These are phyloP conservation scores for Pollimyrus isidori DNA, from an alignment of 2,113 vertebrate species.

Conservation along the genomic window DNA sequence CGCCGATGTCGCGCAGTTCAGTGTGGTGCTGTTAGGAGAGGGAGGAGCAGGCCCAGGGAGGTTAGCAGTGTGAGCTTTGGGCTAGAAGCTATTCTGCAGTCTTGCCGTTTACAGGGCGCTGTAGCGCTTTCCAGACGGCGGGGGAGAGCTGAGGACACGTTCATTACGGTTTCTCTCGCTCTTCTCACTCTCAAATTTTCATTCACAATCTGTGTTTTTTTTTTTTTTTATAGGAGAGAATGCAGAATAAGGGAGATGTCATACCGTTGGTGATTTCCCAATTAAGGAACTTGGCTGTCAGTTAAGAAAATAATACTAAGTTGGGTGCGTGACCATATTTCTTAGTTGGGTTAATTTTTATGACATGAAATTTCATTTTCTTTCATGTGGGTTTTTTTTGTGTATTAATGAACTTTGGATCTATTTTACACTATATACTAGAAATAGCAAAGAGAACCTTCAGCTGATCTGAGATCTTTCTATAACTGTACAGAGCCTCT, in stretches of 20 bases:
- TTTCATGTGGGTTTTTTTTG: not conserved
- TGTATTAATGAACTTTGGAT: not conserved
- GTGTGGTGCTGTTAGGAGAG: too few relatives aligned
- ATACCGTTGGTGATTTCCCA: not conserved
- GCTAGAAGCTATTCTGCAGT: too few relatives aligned
- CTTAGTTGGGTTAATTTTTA: not conserved
- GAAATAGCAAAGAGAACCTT: not conserved
- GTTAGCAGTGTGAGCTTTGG: too few relatives aligned
- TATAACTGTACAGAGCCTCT: not conserved
- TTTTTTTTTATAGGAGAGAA: not conserved
- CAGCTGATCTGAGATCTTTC: not conserved
- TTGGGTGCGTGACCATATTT: not conserved
- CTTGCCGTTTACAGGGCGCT: too few relatives aligned
- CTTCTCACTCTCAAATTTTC: constrained; percentile 39
- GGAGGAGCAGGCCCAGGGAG: too few relatives aligned
- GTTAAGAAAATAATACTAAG: not conserved
- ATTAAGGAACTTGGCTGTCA: not conserved
- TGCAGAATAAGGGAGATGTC: not conserved
- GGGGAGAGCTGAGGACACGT: not conserved
- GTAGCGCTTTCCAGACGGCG: too few relatives aligned
- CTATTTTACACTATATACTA: not conserved
- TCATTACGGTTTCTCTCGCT: not conserved
- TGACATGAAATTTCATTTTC: not conserved
- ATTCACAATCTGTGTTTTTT: not conserved
- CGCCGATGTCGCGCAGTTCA: too few relatives aligned